Evolutionary conservation across 2,113 vertebrate species (phyloP), one percentile per base, ranked within the genome.

Genomic region (Struthio camelus): DNA sequence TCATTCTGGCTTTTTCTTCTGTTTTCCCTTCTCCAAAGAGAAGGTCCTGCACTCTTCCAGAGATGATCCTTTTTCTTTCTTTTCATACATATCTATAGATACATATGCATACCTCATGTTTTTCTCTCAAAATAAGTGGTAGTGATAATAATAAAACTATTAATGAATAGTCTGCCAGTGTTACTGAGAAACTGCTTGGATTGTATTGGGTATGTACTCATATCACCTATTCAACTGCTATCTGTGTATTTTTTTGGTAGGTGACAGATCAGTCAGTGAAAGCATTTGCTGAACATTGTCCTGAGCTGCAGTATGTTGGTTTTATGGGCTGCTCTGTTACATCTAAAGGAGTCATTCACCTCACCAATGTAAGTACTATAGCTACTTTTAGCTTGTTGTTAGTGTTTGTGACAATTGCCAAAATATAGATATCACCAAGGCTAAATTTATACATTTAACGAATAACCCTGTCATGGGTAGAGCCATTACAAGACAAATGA

Each of bases 321-420:
- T 99, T 99, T 97, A 99, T 99, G 99, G 99, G 99, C 79, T 99
- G 99, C 96, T 99, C 99, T 2, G 99, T 99, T 84, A 99, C 99
- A 73, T 99, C 99, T 10, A 99, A 99, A 98, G 99, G 99, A 92
- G 99, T 99, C 93, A 99, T 99, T 93, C 99, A 99, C 96, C 99
- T 99, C n/a, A 99, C 99, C n/a, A 99, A 99, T 92, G 99, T 99
- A 97, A 98, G 99, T 97, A 59, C 73, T 13, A 0, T 46, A 79
- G 72, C 18, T 85, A 1, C 22, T 28, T 78, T 42, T 48, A 69
- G 9, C 4, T 88, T 38, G 13, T 80, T 20, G 11, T 59, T 61
- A 16, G 3, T 34, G 10, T 83, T 30, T 66, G 34, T 75, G 14
- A 17, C 34, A 61, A 2, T 19, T 70, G 48, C 14, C 11, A 50